Evolutionary conservation across 2,888 invertebrate species (phyloP), one percentile per base, ranked within the genome.

Genomic region (Rhagonycha fulva): DNA sequence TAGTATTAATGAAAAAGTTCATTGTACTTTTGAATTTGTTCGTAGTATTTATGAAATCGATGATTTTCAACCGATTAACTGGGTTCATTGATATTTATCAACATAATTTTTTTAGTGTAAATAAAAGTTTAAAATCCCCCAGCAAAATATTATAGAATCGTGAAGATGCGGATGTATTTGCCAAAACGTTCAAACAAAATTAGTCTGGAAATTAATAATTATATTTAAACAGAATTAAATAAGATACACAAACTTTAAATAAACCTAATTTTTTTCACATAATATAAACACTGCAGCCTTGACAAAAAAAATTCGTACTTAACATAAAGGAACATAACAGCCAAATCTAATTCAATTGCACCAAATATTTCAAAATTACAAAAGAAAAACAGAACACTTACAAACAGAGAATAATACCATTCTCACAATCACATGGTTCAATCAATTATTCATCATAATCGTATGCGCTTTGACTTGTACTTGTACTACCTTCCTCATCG

Each of bases 401-500:
- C 12, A 4, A 32, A n/a, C 12, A 5, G 2, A 1, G 12, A n/a
- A 12, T 32, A 47, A n/a, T 24, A 24, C 4, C 12, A 68, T 23
- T 68, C 7, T 30, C 12, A 1, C 11, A 19, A 26, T 24, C 12
- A 24, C 61, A 61, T 4, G 12, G 14, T 19, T 47, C 14, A 19
- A 62, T 24, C 23, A 70, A 26, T 47, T 66, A 71, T 12, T 71
- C 71, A 10, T 71, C 66, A 30, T 30, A 74, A 62, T 69, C 62
- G 62, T 14, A 74, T 26, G 14, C 14, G 14, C 14, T 14, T 12
- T 32, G 32, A 60, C 19, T 30, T 9, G 19, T 62, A 4, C n/a
- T 14, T 28, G 68, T 32, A 14, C 23, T 3, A 4, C 12, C 67
- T 61, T 32, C 28, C 82, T 90, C 90, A 1, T 90, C 89, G 78